phyloP scores from a whole-genome alignment of 2,888 invertebrate genomes.

The Cosmia pyralina region DNA sequence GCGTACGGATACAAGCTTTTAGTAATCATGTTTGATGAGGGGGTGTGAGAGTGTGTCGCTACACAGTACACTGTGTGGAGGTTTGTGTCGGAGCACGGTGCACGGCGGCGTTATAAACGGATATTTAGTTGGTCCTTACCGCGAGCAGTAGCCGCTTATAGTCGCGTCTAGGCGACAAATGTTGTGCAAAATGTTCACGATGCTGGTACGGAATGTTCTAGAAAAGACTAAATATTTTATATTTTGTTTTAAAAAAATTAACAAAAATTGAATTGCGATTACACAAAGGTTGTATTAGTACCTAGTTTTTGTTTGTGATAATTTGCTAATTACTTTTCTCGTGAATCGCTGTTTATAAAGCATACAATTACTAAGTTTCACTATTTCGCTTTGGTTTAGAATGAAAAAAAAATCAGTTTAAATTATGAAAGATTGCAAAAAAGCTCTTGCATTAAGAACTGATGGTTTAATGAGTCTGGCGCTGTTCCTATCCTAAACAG shows the following conservation, averaged over 20 bases:
- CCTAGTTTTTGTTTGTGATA: not conserved
- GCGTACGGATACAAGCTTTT: not conserved
- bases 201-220: slow-evolving; percentile 8
- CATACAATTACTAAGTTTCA: not conserved
- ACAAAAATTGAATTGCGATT: not conserved
- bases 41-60: slow-evolving; percentile 8
- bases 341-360: not conserved
- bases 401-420: not conserved
- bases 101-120: slow-evolving; percentile 27
- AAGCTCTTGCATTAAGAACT: slow-evolving; percentile 17
- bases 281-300: not conserved
- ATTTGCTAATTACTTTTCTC: not conserved
- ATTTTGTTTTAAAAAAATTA: not conserved
- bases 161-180: slow-evolving; percentile 25
- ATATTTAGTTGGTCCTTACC: slow-evolving; percentile 39
- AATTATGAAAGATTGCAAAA: no score
- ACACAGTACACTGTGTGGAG: not conserved
- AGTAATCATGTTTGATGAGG: not conserved
- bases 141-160: slow-evolving; percentile 15
- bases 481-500: slow-evolving; percentile 27
- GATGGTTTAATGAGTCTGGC: slow-evolving; percentile 38
- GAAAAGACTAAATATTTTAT: slow-evolving; percentile 1
- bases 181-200: slow-evolving; percentile 14
- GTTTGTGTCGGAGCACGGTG: not conserved
- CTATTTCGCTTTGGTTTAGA: not conserved